Evolutionary conservation across 2,888 invertebrate genomes (phyloP).

Genomic region (Candidula unifasciata): DNA sequence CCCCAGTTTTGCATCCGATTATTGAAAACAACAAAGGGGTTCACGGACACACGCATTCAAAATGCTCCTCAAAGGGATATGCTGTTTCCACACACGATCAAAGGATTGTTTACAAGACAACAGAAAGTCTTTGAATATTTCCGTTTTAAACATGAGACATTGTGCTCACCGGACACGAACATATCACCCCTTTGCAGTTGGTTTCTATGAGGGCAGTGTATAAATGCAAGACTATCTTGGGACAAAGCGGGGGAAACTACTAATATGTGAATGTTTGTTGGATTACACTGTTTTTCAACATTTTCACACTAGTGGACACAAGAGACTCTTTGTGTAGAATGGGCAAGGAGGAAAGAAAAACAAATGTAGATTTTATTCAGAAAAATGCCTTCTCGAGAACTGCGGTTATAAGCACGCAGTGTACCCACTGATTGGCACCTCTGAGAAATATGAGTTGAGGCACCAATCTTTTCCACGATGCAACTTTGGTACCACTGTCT

Average conservation of each 20-base stretch:
- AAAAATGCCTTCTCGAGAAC: too few species aligned
- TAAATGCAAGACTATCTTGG: background rate
- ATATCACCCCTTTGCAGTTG: background rate
- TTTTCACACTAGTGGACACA: too few species aligned
- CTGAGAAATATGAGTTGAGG: too few species aligned
- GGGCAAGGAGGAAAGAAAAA: background rate
- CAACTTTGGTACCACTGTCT: too few species aligned
- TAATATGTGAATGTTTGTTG: background rate
- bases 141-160: background rate
- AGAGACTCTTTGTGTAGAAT: too few species aligned
- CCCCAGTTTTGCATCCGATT: background rate
- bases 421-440: too few species aligned
- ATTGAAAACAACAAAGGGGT: background rate
- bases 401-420: too few species aligned
- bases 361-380: too few species aligned
- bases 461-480: too few species aligned
- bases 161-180: background rate
- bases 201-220: background rate
- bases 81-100: slow-evolving; percentile 4
- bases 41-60: background rate
- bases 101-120: background rate
- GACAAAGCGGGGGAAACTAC: background rate
- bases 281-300: too few species aligned
- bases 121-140: background rate
- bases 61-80: background rate